Base-by-base conservation (phyloP, 2,797 vertebrate species). In the Eutrigla gurnardus region DNA sequence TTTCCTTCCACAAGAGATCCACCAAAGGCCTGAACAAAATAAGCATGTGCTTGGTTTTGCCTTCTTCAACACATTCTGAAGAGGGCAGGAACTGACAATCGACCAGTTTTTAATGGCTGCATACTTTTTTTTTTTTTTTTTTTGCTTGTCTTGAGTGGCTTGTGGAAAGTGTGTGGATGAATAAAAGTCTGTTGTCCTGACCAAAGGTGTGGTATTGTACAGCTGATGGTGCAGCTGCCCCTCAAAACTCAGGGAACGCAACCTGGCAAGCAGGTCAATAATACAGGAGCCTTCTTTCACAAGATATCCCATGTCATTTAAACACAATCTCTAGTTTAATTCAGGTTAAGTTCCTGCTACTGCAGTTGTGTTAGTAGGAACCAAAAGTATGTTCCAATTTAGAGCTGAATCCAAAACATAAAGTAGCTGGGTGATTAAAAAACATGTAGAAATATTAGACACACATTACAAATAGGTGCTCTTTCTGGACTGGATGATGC, bases 181-280 rank as follows among this genome's bases (percentile, higher is more conserved):
- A 93, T 88, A 77, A 80, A 89, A 85, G 86, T 91, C 86, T 75
- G 68, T 90, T 88, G 81, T 88, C 65, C 36, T 72, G 49, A 70
- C 53, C 49, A 70, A 90, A 89, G 83, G 85, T 89, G 86, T 86
- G 61, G 80, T 79, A 86, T 94, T 92, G 90, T 93, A 2, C 80
- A 77, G 64, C 53, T 55, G 85, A 67, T 77, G 81, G 78, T 65
- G 82, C 93, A 93, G 93, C 93, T 93, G 93, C 89, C 75, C 57
- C 77, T 89, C 66, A 74, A 65, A 64, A 71, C 78, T 75, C 59
- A 75, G 67, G 52, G 74, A 81, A 71, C 86, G 75, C 91, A 88
- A 91, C 88, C 91, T 92, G 91, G 86, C 81, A 61, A 65, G 65
- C 77, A 83, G 78, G 57, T 86, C 71, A 71, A 3, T 25, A 17